A percentile compares a stretch with the other conserved stretches of the same genome.
Evolutionary conservation across 2,113 vertebrate species (phyloP).

Genomic region (Marcusenius ussheri): DNA sequence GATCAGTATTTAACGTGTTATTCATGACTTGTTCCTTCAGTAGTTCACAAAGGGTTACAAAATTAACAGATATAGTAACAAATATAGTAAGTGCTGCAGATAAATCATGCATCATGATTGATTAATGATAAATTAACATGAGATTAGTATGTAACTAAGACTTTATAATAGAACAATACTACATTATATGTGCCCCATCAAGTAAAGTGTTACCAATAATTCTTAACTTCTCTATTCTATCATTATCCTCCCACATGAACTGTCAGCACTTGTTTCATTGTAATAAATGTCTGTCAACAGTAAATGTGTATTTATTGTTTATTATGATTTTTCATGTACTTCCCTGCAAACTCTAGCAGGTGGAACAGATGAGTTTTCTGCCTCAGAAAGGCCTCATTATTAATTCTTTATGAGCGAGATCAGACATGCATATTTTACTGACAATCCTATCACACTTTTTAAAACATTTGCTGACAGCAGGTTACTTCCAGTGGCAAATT

Average conservation of each 20-base stretch:
- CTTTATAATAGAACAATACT: too few relatives aligned
- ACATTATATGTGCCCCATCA: too few relatives aligned
- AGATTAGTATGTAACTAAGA: too few relatives aligned
- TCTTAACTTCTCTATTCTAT: neutral
- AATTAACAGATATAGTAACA: too few relatives aligned
- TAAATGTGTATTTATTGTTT: neutral
- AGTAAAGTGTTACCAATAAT: neutral
- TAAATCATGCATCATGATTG: too few relatives aligned
- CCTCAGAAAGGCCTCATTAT: neutral
- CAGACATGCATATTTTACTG: neutral
- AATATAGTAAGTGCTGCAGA: too few relatives aligned
- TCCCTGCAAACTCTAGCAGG: neutral
- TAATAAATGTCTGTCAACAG: neutral
- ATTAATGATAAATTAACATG: too few relatives aligned
- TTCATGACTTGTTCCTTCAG: too few relatives aligned
- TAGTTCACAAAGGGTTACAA: too few relatives aligned
- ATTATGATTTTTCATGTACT: neutral
- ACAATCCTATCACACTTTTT: neutral
- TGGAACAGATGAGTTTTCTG: neutral
- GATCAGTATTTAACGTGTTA: too few relatives aligned
- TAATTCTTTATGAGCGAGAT: neutral
- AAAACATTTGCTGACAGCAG: neutral
- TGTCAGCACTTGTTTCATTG: neutral
- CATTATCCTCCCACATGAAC: neutral
- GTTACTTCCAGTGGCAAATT: neutral